phyloP scores from a whole-genome alignment of 2,797 vertebrate genomes.

The Lagothrix lagotricha region DNA sequence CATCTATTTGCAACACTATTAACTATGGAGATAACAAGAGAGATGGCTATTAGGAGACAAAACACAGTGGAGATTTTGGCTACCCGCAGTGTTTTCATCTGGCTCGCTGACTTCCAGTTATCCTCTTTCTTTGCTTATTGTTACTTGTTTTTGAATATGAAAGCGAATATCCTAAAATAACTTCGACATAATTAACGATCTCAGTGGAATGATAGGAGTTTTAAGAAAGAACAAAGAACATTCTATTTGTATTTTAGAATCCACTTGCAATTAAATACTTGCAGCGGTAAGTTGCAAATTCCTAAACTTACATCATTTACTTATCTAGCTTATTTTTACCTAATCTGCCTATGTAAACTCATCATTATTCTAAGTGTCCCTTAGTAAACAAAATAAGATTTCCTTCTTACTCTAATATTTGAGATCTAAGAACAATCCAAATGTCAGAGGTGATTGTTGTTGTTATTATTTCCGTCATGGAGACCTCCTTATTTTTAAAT shows the following conservation, averaged over 20 bases:
- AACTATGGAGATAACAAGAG: not conserved
- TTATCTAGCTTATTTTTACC: not conserved
- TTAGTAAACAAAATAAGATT: not conserved
- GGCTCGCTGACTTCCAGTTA: not conserved
- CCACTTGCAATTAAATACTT: not conserved
- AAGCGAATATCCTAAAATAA: slow-evolving; percentile 11
- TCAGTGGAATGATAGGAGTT: not conserved
- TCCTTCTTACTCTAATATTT: not conserved
- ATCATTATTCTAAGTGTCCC: not conserved
- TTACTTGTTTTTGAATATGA: slow-evolving; percentile 11
- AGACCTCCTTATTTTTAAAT: not conserved
- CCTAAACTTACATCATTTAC: slow-evolving; percentile 8
- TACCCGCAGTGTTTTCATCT: not conserved
- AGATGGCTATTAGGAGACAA: not conserved
- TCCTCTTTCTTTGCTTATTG: not conserved
- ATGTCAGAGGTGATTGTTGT: not conserved
- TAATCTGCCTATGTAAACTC: not conserved
- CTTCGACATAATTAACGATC: not conserved
- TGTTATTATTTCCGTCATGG: not conserved
- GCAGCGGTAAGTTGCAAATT: not conserved
- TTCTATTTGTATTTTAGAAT: not conserved
- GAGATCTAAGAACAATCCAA: not conserved
- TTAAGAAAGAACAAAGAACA: not conserved
- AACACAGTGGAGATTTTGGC: not conserved
- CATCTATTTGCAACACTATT: not conserved